Percentiles rank a stretch among this genome's conserved stretches.
These are phyloP conservation scores for Bellardia bayeri DNA, from an alignment of 2,888 invertebrate genomes.

Conservation along the genomic window DNA sequence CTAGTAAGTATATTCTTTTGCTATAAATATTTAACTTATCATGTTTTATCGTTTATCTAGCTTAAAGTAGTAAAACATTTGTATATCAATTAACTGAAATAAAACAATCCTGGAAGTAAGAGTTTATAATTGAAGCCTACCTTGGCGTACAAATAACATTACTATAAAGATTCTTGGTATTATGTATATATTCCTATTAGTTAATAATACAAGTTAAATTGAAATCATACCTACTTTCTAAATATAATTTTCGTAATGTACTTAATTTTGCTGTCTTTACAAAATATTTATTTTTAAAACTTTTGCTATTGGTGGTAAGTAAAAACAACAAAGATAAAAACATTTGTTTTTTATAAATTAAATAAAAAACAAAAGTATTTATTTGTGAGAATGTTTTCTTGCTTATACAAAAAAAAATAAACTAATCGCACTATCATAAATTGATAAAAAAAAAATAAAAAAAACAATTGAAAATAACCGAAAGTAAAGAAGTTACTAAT, in stretches of 20 bases:
- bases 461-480: constrained; percentile 24
- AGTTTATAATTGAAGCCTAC: not conserved
- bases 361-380: not conserved
- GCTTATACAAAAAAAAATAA: not conserved
- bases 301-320: not conserved
- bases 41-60: not conserved
- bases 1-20: too few relatives aligned
- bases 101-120: not conserved
- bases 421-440: constrained; percentile 30
- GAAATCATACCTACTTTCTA: too few relatives aligned
- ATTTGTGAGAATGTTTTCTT: not conserved
- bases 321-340: not conserved
- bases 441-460: constrained; percentile 40
- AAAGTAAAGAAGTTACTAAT: not conserved
- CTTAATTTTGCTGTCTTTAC: too few relatives aligned
- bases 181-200: too few relatives aligned
- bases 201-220: too few relatives aligned
- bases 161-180: too few relatives aligned
- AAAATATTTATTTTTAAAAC: not conserved
- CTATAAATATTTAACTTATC: constrained; percentile 5
- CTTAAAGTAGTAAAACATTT: not conserved
- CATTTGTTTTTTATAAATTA: not conserved
- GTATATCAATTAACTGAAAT: not conserved
- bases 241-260: too few relatives aligned
- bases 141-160: too few relatives aligned